Conservation (phyloP, 1,140 invertebrate genomes). For the Epicauta chinensis region DNA sequence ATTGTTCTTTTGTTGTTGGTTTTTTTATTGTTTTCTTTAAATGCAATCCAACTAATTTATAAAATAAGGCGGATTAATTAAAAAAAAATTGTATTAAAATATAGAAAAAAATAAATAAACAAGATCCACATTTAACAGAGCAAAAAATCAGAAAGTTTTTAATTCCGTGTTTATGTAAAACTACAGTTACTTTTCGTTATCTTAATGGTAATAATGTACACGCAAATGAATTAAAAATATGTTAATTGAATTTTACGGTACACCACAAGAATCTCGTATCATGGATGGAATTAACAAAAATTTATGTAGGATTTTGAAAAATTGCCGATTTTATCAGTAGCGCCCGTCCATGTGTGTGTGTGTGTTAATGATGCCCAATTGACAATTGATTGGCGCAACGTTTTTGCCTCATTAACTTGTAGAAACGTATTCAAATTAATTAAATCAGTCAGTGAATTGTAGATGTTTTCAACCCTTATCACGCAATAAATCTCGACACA, state of each 20-base stretch:
- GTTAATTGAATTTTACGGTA: constrained; percentile 11
- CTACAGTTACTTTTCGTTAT: constrained; percentile 23
- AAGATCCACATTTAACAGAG: constrained; percentile 23
- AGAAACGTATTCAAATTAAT: too few species aligned
- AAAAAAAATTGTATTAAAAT: background rate
- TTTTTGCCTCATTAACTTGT: too few species aligned
- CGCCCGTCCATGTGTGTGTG: too few species aligned
- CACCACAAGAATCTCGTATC: background rate
- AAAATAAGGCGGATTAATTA: constrained; percentile 21
- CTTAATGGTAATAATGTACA: constrained; percentile 11
- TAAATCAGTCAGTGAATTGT: too few species aligned
- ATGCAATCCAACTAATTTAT: constrained; percentile 18
- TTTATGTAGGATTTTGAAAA: too few species aligned
- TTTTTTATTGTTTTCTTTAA: constrained; percentile 11
- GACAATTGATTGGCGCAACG: too few species aligned
- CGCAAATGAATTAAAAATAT: constrained; percentile 15
- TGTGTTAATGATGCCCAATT: too few species aligned
- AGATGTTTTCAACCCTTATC: too few species aligned
- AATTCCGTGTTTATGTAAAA: constrained; percentile 19
- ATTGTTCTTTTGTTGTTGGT: constrained; percentile 6
- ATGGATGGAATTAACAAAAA: too few species aligned
- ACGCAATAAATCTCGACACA: too few species aligned
- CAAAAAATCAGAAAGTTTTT: constrained; percentile 26
- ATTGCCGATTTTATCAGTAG: too few species aligned
- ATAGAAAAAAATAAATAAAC: background rate